phyloP scores from a whole-genome alignment of 2,113 vertebrate species.

The Percina caprodes region DNA sequence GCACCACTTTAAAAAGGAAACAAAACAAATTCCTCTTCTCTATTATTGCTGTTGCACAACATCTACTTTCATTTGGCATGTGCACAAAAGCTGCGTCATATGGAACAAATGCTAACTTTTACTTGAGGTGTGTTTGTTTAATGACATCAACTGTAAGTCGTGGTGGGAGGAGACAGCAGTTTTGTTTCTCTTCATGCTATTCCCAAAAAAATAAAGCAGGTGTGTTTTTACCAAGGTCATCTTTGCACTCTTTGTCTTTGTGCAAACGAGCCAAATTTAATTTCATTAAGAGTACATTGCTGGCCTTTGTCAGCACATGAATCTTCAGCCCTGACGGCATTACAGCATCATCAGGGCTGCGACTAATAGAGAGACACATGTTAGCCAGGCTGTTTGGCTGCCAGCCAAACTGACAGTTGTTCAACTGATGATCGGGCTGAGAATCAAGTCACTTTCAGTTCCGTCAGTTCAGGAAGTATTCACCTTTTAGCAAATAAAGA shows the following conservation, averaged over 20 bases:
- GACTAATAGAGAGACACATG: constrained; percentile 51
- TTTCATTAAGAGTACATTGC: constrained; percentile 13
- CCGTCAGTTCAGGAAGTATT: constrained; percentile 53
- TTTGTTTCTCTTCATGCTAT: not conserved
- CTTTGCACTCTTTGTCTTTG: too few relatives aligned
- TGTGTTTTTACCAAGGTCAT: not conserved
- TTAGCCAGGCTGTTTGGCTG: constrained; percentile 52
- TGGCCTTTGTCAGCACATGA: constrained; percentile 52
- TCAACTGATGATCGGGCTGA: constrained; percentile 28
- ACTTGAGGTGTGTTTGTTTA: not conserved
- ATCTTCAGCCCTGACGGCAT: constrained; percentile 51
- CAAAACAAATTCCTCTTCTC: not conserved
- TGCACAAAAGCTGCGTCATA: not conserved
- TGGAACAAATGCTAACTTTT: not conserved
- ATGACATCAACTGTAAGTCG: not conserved
- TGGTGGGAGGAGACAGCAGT: not conserved
- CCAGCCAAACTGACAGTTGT: constrained; percentile 37
- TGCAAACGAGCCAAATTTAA: constrained; percentile 3
- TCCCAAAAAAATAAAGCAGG: not conserved
- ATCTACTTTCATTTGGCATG: not conserved
- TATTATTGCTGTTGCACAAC: constrained; percentile 1
- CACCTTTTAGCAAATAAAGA: not conserved
- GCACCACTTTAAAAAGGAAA: not conserved
- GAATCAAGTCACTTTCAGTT: constrained; percentile 52
- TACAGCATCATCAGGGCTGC: constrained; percentile 54